Conservation (phyloP, 2,113 vertebrate species). For the Smithornis capensis region DNA sequence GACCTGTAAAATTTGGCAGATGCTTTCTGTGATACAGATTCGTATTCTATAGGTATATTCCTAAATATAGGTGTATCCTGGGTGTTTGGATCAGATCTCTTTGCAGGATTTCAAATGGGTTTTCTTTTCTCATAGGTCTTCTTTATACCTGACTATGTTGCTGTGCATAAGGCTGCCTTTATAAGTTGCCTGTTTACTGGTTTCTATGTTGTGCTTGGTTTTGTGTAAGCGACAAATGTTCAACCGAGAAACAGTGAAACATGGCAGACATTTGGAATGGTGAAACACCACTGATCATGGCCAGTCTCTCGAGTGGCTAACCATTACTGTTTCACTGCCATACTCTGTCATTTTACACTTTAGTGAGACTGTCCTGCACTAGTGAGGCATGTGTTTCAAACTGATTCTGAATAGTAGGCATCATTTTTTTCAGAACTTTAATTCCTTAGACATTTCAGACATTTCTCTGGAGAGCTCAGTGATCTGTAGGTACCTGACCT, state of each 20-base stretch:
- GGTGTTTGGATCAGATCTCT: neutral
- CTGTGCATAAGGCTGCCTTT: neutral
- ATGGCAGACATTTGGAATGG: neutral
- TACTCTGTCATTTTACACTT: neutral
- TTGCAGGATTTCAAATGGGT: neutral
- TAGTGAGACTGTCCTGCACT: too few species aligned
- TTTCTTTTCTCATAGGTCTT: neutral
- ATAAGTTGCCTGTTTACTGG: neutral
- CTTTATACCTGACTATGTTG: neutral
- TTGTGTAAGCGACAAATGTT: neutral
- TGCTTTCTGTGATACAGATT: neutral
- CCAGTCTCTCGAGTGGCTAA: neutral
- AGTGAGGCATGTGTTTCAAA: neutral
- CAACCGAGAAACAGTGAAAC: neutral
- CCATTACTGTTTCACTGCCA: neutral
- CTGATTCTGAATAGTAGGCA: neutral
- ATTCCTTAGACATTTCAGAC: neutral
- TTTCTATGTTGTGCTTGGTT: neutral
- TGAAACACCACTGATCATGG: neutral
- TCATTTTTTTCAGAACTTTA: neutral
- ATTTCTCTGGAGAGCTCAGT: neutral
- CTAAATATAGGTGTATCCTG: neutral
- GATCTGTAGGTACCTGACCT: neutral
- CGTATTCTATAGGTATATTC: neutral
- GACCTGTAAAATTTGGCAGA: neutral